These are phyloP conservation scores for Butorides virescens DNA, from an alignment of 2,113 vertebrate genomes.

Conservation along the genomic window DNA sequence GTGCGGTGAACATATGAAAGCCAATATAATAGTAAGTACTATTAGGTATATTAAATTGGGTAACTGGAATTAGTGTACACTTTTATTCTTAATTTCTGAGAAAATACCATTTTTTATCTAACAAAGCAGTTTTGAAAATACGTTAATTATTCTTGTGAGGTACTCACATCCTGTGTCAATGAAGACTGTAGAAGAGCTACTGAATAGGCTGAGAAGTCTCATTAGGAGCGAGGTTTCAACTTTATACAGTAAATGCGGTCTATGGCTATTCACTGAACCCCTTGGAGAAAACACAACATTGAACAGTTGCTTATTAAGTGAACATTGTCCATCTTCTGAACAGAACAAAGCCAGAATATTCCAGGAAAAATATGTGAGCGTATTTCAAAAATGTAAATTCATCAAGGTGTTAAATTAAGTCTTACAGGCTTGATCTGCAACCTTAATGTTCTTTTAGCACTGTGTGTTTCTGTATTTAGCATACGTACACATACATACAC, in stretches of 20 bases:
- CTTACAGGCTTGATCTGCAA: not conserved
- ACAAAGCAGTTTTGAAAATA: not conserved
- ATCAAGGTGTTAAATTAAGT: not conserved
- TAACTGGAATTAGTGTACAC: not conserved
- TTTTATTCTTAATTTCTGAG: not conserved
- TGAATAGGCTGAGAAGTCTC: not conserved
- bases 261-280: not conserved
- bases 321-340: not conserved
- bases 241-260: not conserved
- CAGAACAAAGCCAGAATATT: not conserved
- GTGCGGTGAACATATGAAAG: not conserved
- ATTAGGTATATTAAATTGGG: not conserved
- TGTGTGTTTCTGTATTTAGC: not conserved
- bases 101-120: not conserved
- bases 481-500: not conserved
- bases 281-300: not conserved
- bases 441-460: not conserved
- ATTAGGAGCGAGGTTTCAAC: not conserved
- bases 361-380: not conserved
- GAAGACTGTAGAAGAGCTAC: not conserved
- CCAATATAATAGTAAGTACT: not conserved
- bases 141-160: not conserved
- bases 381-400: not conserved
- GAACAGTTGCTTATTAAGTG: not conserved
- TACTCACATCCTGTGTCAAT: not conserved